Base-by-base conservation (phyloP, 2,113 vertebrate genomes). In the Oreochromis tanganicae region DNA sequence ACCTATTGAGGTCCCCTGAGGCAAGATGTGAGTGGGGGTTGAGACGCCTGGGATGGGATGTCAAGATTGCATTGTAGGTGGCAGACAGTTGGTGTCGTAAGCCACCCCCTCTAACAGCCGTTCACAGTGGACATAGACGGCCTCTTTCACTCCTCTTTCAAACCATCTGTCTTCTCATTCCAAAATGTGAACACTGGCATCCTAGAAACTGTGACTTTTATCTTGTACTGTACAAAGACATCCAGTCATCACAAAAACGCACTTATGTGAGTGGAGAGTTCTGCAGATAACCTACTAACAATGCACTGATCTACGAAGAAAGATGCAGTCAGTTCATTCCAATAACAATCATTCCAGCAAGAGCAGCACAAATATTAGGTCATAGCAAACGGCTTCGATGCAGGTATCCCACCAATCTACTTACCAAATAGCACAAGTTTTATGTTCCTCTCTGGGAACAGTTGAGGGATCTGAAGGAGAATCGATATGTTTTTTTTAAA, bases 21-120 rank as follows among this genome's bases (percentile, higher is more conserved):
- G 34, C 34, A 66, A 66, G 61, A 66, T 66, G 19, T 21, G 61
- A 66, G 61, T 66, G 6, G 61, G 6, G 10, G 0, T 66, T 34
- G 0, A 63, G 59, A 19, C 6, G 0, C 6, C 34, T 38, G 19
- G 19, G 61, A 66, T 0, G 34, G 12, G 34, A 66, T 2, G n/a
- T 66, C 61, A 66, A 66, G 61, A 66, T 5, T 38, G 34, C 61
- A 38, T 38, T 38, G 0, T 38, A 21, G 61, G 61, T 66, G n/a
- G 2, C 61, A 66, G 34, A 66, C 6, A 66, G 61, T 21, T 66
- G 34, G 61, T 66, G 61, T n/a, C 0, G 11, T 21, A 66, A 66
- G 61, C 34, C 61, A 66, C 61, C 61, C 34, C 13, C 6, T 38
- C 19, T 66, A 10, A 38, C 17, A 0, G 19, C 34, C 4, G 10